Evolutionary conservation across 1,140 invertebrate species (phyloP), one percentile per base, ranked within the genome.

Genomic region (Drosophila sp.): DNA sequence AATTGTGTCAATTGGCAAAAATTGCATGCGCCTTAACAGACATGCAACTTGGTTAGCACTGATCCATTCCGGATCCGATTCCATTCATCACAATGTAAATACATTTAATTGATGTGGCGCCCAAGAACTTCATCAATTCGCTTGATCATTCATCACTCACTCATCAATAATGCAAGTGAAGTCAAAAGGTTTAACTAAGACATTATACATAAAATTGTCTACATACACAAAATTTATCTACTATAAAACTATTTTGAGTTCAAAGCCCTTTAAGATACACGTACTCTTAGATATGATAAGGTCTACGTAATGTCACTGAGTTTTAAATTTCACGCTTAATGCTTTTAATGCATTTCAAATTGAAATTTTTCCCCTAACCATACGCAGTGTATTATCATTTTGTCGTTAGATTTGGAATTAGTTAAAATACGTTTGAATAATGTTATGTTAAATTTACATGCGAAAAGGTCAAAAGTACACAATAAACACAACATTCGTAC

Each of bases 1-100:
- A 83, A 76, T 83, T 79, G 57, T 69, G 48, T 83, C 58, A 83
- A 82, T 82, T 82, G 64, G 16, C 38, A 14, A 72, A 63, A 62
- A 79, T 84, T 79, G 80, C 58, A 50, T 38, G 58, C 58, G 48
- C 32, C 53, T 66, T 66, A 43, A 65, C 43, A 70, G 54, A 62
- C 34, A 34, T 45, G 41, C n/a, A 76, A 54, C 51, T 63, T 54
- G 7, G 45, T 34, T 43, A 38, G 16, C 16, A 13, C 8, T 50
- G 18, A 72, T 67, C 32, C 34, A 21, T n/a, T 29, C 16, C 25
- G 61, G 32, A 51, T 36, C 29, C n/a, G n/a, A n/a, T n/a, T n/a
- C n/a, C n/a, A n/a, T n/a, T 14, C 4, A 11, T 16, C 8, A 38
- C n/a, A 38, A n/a, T 38, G 27, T 29, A 29, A 29, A n/a, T 13